Evolutionary conservation across 1,140 invertebrate genomes (phyloP), one percentile per base, ranked within the genome.

Genomic region (Tetramorium simillimum): DNA sequence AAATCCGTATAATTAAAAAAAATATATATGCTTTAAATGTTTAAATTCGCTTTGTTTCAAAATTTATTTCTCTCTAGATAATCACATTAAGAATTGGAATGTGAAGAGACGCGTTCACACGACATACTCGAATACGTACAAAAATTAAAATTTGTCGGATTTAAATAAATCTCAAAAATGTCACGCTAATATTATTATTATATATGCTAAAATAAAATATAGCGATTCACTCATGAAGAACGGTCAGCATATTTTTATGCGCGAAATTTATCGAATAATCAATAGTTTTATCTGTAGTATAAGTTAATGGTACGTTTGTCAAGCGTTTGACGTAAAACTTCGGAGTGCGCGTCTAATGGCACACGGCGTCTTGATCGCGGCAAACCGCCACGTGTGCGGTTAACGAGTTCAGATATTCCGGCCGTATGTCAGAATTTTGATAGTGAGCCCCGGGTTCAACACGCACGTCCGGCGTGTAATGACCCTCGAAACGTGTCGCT

Each of bases 401-500:
- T 65, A 85, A 77, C 62, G 43, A 85, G 43, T 85, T 14, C 16
- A 53, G 33, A 53, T 80, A 85, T 65, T 43, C 60, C 28, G 46
- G 28, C 33, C 12, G 33, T 85, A 85, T 51, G 73, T 85, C 60
- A 85, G 75, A 78, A 78, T 85, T 85, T 85, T 85, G 73, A 67
- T 85, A 78, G 58, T 56, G 46, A 78, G 33, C 46, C 81, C 33
- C 46, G 56, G 53, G 67, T 43, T 87, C 53, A 87, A 85, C 69
- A 84, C 80, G 78, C 56, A 84, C 78, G 85, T 86, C 60, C 86
- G 80, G 28, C 60, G 62, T 72, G 81, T 87, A 87, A 87, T 81
- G 86, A 87, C 81, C 81, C 86, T 85, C 86, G 81, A 87, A 87
- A 87, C 86, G 86, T 87, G 86, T 87, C 82, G 86, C 86, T 87